phyloP scores from a whole-genome alignment of 2,888 invertebrate species.

The Lasioglossum marginatum region DNA sequence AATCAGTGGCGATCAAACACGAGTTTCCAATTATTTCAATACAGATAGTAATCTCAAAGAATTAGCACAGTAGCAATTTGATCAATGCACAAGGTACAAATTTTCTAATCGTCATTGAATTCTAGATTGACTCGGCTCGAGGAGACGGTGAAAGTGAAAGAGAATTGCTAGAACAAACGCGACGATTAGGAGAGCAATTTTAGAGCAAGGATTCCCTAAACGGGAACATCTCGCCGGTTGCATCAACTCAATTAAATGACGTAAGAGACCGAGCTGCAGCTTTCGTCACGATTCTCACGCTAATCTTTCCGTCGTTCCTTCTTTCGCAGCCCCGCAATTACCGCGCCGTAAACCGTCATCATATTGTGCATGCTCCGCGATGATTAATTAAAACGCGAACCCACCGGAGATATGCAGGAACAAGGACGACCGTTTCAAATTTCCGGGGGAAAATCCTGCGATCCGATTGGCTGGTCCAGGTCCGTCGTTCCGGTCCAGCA shows the following conservation, averaged over 20 bases:
- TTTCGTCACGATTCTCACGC: conserved; percentile 53
- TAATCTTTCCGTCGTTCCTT: conserved; percentile 34
- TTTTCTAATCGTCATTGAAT: conserved; percentile 13
- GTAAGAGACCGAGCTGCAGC: conserved; percentile 22
- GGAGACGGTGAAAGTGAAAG: background rate
- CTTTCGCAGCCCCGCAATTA: conserved; percentile 20
- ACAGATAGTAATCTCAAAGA: background rate
- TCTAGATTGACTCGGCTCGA: background rate
- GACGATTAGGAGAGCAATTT: conserved; percentile 2
- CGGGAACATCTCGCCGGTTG: background rate
- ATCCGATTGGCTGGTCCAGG: background rate
- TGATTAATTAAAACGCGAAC: conserved; percentile 19
- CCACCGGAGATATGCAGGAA: background rate
- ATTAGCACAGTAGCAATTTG: background rate
- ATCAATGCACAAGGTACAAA: background rate
- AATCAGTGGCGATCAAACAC: background rate
- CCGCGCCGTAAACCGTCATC: conserved; percentile 10
- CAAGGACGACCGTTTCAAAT: conserved; percentile 36
- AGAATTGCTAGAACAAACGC: background rate
- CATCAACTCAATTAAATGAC: conserved; percentile 55
- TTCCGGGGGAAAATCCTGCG: conserved; percentile 22
- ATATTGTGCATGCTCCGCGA: background rate
- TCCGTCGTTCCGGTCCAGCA: background rate
- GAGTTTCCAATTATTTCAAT: background rate
- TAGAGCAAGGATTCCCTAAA: conserved; percentile 10